Evolutionary conservation across 2,113 vertebrate genomes (phyloP), one percentile per base, ranked within the genome.

Genomic region (Ceyx cyanopectus): DNA sequence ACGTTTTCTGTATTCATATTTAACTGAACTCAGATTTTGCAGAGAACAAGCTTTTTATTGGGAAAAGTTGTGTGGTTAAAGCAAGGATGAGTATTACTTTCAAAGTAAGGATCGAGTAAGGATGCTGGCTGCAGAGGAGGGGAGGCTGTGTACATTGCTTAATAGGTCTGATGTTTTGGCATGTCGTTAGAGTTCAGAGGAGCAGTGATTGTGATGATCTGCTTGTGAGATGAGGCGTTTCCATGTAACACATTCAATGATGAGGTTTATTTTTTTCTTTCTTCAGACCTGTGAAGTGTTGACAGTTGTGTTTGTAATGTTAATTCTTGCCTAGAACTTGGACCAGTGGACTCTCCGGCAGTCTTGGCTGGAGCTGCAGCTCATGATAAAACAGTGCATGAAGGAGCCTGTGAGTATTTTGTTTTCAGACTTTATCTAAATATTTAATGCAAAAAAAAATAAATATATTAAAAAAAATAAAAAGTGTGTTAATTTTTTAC

Each of bases 261-360:
- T 27, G 66, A 85, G 53, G 15, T 10, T 53, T 16, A 8, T 12
- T 27, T 24, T n/a, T 14, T 41, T 24, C 58, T 67, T 40, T 16
- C 50, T 50, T 66, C 34, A 65, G 21, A 50, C 17, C 20, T 66
- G 26, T 41, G 2, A 57, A 66, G 18, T 6, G 22, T 19, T 94
- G 69, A 87, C 69, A 4, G 12, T 7, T 50, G 26, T 58, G 13
- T 61, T 41, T 70, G 51, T 60, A 9, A 65, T 70, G 60, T 72
- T 77, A 53, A 78, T 53, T 95, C 79, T 83, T 37, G 26, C 63
- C 45, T 92, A 98, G 98, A 97, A 98, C 81, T 96, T 98, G 26
- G 98, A 98, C 51, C 98, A 98, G 72, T 98, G 98, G 98, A 98
- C 97, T 9, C 94, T 98, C 48, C 92, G 96, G 19, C 97, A 98